These are phyloP conservation scores for Nasonia vitripennis DNA, from an alignment of 1,140 invertebrate genomes.

Conservation along the genomic window DNA sequence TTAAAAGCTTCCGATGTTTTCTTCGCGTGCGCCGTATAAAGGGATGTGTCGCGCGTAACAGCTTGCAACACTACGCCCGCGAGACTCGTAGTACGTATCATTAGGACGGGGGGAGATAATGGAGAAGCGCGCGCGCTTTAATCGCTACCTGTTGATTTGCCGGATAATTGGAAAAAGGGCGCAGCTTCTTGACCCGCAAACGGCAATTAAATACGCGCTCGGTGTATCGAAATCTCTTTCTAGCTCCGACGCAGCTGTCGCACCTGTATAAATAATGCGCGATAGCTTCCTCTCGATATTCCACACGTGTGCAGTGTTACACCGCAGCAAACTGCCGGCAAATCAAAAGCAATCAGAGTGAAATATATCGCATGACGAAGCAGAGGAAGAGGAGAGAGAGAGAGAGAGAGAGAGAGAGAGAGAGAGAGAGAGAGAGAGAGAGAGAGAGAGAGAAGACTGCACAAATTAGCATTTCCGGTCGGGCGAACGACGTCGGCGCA, in stretches of 20 bases:
- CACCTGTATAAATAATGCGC: neutral
- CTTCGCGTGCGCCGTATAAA: neutral
- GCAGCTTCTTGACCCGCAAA: neutral
- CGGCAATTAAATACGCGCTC: neutral
- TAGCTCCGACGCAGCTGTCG: neutral
- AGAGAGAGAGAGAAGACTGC: neutral
- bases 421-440: neutral
- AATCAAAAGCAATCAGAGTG: conserved; percentile 31
- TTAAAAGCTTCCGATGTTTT: neutral
- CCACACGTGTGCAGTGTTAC: neutral
- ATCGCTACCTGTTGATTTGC: conserved; percentile 3
- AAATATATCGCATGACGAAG: conserved; percentile 16
- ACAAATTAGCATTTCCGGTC: conserved; percentile 36
- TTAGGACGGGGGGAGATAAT: neutral
- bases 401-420: neutral
- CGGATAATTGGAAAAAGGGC: neutral
- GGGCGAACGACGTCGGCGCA: neutral
- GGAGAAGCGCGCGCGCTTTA: neutral
- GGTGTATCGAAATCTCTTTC: neutral
- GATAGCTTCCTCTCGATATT: no score
- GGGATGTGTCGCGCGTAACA: neutral
- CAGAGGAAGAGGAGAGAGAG: neutral
- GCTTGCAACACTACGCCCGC: neutral
- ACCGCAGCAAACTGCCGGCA: neutral
- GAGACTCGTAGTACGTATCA: neutral